Evolutionary conservation across 2,888 invertebrate species (phyloP), one percentile per base, ranked within the genome.

Genomic region (Rhagonycha fulva): DNA sequence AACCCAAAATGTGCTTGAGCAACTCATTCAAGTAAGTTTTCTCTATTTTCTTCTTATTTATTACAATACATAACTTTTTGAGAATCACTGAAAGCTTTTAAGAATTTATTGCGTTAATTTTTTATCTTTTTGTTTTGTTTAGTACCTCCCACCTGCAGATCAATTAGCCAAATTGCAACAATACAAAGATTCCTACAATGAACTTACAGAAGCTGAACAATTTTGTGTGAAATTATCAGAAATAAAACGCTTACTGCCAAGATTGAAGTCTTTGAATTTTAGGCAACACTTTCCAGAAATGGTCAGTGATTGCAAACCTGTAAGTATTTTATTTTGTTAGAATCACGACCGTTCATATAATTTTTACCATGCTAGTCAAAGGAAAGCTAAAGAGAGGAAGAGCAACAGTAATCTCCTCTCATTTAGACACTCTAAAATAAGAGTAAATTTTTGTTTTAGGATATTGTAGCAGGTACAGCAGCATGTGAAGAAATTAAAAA

Each of bases 401-500:
- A 19, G 19, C 19, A 19, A 19, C 19, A 2, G 19, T 19, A n/a
- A n/a, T n/a, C n/a, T n/a, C n/a, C n/a, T n/a, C n/a, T n/a, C n/a
- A n/a, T n/a, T n/a, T n/a, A 19, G 19, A 19, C 1, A 19, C 19
- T 2, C 19, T 19, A 19, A 19, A 19, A 19, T 19, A 19, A 19
- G 19, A 19, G 47, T n/a, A 62, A 62, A 62, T 60, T 14, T 69
- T 72, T 80, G 72, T 84, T 84, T 62, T 87, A 94, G 92, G 96
- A 97, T 84, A 96, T 99, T 85, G 98, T 98, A 0, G 95, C 97
- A 0, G 97, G 96, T 0, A 97, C 97, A 2, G 97, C 97, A 0
- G 98, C 98, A 0, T 98, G 98, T 83, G 97, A 98, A 84, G 97
- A 98, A 88, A 93, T 98, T 2, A 95, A 94, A 82, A 92, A 92